Percentiles rank a stretch among this genome's conserved stretches.
These are phyloP conservation scores for Geococcyx californianus DNA, from an alignment of 2,113 vertebrate genomes.

Conservation along the genomic window DNA sequence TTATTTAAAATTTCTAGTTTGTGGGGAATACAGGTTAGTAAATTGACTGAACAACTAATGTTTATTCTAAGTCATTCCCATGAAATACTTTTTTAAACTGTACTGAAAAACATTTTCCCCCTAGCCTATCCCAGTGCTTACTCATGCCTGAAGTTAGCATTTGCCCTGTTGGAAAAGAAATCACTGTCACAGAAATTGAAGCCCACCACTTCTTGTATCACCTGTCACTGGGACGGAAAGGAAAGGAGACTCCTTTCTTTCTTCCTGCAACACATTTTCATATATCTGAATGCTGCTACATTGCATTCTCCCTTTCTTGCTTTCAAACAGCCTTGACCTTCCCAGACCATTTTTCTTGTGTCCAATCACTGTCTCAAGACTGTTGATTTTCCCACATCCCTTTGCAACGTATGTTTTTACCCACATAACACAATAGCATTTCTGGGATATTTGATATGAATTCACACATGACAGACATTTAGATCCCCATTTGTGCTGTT, in stretches of 20 bases:
- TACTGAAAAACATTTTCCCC: not conserved
- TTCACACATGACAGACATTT: not conserved
- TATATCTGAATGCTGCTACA: not conserved
- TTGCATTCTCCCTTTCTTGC: not conserved
- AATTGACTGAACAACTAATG: not conserved
- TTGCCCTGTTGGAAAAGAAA: not conserved
- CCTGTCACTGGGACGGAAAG: not conserved
- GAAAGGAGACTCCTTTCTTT: not conserved
- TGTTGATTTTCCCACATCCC: not conserved
- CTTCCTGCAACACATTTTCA: not conserved
- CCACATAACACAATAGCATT: not conserved
- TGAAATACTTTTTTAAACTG: not conserved
- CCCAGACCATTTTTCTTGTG: not conserved
- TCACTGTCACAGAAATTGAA: not conserved
- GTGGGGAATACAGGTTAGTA: not conserved
- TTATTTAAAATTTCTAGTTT: not conserved
- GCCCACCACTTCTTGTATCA: not conserved
- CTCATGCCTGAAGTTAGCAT: not conserved
- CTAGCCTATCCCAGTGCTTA: not conserved
- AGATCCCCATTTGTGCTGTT: not conserved
- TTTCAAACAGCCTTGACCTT: not conserved
- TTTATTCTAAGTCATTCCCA: not conserved
- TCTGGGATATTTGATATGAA: not conserved
- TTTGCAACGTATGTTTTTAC: not conserved
- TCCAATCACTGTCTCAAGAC: not conserved